Base-by-base conservation (phyloP, 2,888 invertebrate genomes). In the Schizaphis graminum region DNA sequence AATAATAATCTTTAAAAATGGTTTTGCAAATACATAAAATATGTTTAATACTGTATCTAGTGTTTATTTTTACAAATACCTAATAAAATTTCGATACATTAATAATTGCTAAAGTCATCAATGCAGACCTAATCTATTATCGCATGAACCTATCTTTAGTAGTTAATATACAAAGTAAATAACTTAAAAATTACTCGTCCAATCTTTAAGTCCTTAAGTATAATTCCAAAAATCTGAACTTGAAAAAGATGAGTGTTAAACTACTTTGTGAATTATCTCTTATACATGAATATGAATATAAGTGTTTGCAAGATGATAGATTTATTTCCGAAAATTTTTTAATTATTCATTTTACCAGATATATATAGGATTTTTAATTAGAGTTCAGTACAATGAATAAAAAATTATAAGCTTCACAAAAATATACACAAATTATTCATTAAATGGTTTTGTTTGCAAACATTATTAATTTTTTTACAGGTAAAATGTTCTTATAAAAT, bases 381-480 rank as follows among this genome's bases (percentile, higher is more conserved):
- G 61, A 92, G 53, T 87, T 92, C 49, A 92, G 87, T 92, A 87
- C 67, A 67, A 87, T 53, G 10, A 92, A 87, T 87, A 92, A 41
- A 92, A 87, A 92, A 92, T 87, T 49, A 92, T 92, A 53, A 92
- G 53, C 4, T 61, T 67, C 87, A 87, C 49, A 92, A 92, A 92
- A 92, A 92, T 87, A 87, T 92, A 92, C 87, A 87, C 49, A 92
- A 67, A 92, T 41, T 88, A 88, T 49, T 87, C 61, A 41, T 16
- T 26, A 49, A 88, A 88, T 53, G 21, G 28, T 49, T 67, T 67
- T 35, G 28, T 67, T 87, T 28, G 61, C 61, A 41, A 85, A 91
- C 24, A 28, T 67, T 47, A 49, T 90, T 89, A 28, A 28, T 89
- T 28, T 85, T 92, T 49, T 92, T 61, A 61, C 61, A 92, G 47